phyloP scores from a whole-genome alignment of 2,888 invertebrate species.

The Gymnosoma rotundatum region DNA sequence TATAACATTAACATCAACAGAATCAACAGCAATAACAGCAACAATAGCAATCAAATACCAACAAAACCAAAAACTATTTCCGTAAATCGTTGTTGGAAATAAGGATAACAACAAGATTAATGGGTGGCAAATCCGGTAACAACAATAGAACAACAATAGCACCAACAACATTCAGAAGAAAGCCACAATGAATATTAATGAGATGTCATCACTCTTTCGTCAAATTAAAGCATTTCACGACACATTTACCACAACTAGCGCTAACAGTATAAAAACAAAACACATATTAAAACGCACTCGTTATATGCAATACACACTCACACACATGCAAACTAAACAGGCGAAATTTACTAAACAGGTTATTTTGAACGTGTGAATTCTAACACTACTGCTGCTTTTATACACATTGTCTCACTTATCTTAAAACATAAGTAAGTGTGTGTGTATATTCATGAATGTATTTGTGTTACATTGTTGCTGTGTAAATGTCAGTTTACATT shows the following conservation, averaged over 20 bases:
- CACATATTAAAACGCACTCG: not conserved
- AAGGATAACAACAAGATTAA: slow-evolving; percentile 69
- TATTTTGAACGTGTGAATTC: slow-evolving; percentile 66
- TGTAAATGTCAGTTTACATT: slow-evolving; percentile 64
- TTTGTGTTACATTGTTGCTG: slow-evolving; percentile 38
- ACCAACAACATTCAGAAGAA: slow-evolving; percentile 52
- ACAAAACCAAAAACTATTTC: slow-evolving; percentile 68
- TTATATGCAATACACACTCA: not conserved
- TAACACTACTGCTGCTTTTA: slow-evolving; percentile 29
- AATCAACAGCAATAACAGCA: slow-evolving; percentile 23
- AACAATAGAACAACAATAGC: slow-evolving; percentile 38
- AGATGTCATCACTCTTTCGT: slow-evolving; percentile 82
- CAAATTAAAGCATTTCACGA: slow-evolving; percentile 78
- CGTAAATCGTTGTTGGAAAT: slow-evolving; percentile 51
- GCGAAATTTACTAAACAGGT: slow-evolving; percentile 58
- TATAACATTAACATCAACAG: slow-evolving; percentile 44
- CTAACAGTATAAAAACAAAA: slow-evolving; percentile 28
- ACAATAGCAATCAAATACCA: slow-evolving; percentile 54
- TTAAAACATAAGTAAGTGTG: not conserved
- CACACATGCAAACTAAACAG: slow-evolving; percentile 20
- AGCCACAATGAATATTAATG: slow-evolving; percentile 82
- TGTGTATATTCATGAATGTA: not conserved
- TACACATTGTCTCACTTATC: not conserved
- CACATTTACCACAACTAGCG: slow-evolving; percentile 68
- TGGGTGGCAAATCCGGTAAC: slow-evolving; percentile 68